Evolutionary conservation across 1,140 invertebrate species (phyloP), one percentile per base, ranked within the genome.

Genomic region (Cephus cinctus): DNA sequence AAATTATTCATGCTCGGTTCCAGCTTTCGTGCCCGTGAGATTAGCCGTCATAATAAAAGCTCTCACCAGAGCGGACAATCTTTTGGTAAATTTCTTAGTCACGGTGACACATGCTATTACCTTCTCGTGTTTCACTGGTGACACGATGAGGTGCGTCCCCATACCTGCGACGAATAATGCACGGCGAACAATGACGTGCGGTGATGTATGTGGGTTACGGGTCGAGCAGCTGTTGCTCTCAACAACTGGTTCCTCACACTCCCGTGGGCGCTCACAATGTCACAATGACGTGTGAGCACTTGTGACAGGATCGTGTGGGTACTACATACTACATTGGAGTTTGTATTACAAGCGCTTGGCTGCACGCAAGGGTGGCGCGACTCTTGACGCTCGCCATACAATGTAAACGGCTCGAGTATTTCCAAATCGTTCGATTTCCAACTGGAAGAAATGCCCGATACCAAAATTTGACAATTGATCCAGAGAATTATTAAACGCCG

Each of bases 151-250:
- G 56, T 61, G 56, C 48, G 54, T 60, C 50, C 50, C 46, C 57
- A 67, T 71, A 71, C 69, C 70, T 69, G 67, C 61, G 57, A 57
- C 47, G 57, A 64, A 67, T 69, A 67, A 70, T 69, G 57, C 55
- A 50, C 55, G 43, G 53, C 52, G 61, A 72, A 74, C 71, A 74
- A 74, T 74, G 70, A 73, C 67, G 59, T 61, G 70, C 59, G 69
- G 67, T 71, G 71, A 74, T 74, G 71, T 73, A 74, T 73, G 65
- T 73, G 69, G 71, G 71, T 72, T 73, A 71, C 59, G 68, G 64
- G 60, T 66, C 67, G 63, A 69, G 69, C 71, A 74, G 71, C 69
- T 74, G 71, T 71, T 72, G 59, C 63, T 56, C 59, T 59, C 56
- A 54, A 65, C 63, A 63, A 65, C 63, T 65, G 63, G 62, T 65